Base-by-base conservation (phyloP, 2,888 invertebrate species). In the Melieria picta region DNA sequence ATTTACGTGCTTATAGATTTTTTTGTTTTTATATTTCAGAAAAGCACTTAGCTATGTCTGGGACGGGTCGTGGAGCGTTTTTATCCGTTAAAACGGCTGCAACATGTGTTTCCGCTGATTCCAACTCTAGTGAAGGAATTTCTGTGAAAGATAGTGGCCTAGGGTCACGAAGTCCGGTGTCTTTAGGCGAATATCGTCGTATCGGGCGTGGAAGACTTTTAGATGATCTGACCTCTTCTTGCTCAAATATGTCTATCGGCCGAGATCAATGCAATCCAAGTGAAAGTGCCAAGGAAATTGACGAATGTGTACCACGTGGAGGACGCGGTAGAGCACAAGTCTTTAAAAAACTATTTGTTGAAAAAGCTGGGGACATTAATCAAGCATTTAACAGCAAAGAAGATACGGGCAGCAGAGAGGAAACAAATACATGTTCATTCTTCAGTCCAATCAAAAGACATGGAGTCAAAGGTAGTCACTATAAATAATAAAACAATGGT, bases 141-240 rank as follows among this genome's bases (percentile, higher is more conserved):
- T 77, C 79, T 0, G 45, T 73, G 0, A 74, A 61, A 55, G 80
- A 81, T 30, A 81, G 81, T 72, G 81, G 81, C 7, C 72, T 81
- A 10, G 79, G 74, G 0, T 77, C 79, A 7, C 68, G 67, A 30
- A 78, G 78, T 65, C 75, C 77, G 4, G 58, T 76, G n/a, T 78
- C 80, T 0, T 72, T 66, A 2, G 76, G 75, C 0, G 80, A 78
- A 55, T 75, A 72, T 52, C 75, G 77, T 11, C 76, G 78, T 3
- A 57, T 77, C 9, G 81, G 81, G 0, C 78, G 81, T 52, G 81
- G 81, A 6, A 77, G 77, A 68, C 70, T 81, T 4, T 57, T 81
- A 3, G 78, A 80, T 62, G 77, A 80, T 16, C 67, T 81, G n/a
- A 74, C 77, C 4, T 66, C 74, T 30, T 72, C 78, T 7, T 77